phyloP scores from a whole-genome alignment of 2,888 invertebrate genomes.

The Acrocyrtus sp. region DNA sequence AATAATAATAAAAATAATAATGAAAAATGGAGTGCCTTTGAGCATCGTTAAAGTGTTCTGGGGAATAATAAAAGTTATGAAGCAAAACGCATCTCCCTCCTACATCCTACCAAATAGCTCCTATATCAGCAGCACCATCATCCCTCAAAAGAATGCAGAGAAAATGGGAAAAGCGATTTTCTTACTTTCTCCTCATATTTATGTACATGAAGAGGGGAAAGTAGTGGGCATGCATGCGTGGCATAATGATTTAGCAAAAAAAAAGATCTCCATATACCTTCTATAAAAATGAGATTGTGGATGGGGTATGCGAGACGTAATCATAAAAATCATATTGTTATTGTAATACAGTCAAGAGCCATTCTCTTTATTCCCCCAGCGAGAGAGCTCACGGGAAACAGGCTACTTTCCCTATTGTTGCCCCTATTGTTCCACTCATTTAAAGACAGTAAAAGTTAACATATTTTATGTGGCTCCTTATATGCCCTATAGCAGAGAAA shows the following conservation, averaged over 20 bases:
- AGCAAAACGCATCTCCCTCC: conserved; percentile 12
- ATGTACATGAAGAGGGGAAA: not conserved
- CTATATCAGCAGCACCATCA: not conserved
- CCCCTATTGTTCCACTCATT: not conserved
- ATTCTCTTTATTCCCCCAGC: not conserved
- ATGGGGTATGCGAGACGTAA: not conserved
- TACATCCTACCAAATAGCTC: too few relatives aligned
- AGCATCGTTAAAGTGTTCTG: conserved; percentile 16
- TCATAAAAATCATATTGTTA: not conserved
- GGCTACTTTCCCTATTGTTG: not conserved
- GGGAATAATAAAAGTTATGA: conserved; percentile 37
- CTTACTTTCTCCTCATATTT: too few relatives aligned
- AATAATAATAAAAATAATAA: conserved; percentile 42
- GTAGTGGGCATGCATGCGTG: not conserved
- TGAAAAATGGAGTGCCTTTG: conserved; percentile 40
- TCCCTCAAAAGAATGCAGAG: not conserved
- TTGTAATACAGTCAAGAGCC: too few relatives aligned
- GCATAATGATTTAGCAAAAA: not conserved
- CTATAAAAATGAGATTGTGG: too few relatives aligned
- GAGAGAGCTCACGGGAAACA: not conserved
- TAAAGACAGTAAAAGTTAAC: not conserved
- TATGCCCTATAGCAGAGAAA: too few relatives aligned
- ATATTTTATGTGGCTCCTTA: not conserved
- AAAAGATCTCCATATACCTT: not conserved
- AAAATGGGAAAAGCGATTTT: not conserved